phyloP scores from a whole-genome alignment of 2,888 invertebrate genomes.

The Thecocarcelia acutangulata region DNA sequence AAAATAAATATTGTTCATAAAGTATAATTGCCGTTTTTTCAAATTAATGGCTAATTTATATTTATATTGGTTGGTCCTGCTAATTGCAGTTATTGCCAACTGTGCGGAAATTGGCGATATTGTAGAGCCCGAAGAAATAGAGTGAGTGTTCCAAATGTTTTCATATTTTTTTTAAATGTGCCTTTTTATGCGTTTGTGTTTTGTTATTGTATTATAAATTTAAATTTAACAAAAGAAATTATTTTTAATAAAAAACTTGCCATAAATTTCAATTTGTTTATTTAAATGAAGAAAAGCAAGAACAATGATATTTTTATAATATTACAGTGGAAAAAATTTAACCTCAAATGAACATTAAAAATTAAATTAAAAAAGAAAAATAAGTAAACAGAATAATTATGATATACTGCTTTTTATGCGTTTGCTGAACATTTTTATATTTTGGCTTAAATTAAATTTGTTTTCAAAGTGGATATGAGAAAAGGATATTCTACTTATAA shows the following conservation, averaged over 20 bases:
- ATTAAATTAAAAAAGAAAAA: constrained; percentile 23
- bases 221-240: constrained; percentile 57
- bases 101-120: constrained; percentile 58
- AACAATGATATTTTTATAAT: constrained; percentile 17
- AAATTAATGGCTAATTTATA: constrained; percentile 63
- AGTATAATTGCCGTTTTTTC: constrained; percentile 58
- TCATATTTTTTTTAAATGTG: background rate
- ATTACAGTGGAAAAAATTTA: constrained; percentile 9
- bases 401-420: background rate
- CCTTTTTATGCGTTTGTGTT: background rate
- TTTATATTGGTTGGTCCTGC: constrained; percentile 57
- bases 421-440: background rate
- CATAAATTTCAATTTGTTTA: constrained; percentile 47
- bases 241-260: constrained; percentile 45
- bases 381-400: constrained; percentile 6
- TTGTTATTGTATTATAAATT: constrained; percentile 35
- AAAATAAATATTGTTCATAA: constrained; percentile 8
- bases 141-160: constrained; percentile 59
- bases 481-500: background rate
- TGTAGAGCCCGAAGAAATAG: constrained; percentile 57
- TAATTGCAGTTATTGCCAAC: constrained; percentile 49
- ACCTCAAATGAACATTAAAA: constrained; percentile 33
- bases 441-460: constrained; percentile 6
- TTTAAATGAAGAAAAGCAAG: constrained; percentile 25
- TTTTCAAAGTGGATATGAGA: background rate